Evolutionary conservation across 2,888 invertebrate species (phyloP).

Genomic region (Onthophagus sagittarius): DNA sequence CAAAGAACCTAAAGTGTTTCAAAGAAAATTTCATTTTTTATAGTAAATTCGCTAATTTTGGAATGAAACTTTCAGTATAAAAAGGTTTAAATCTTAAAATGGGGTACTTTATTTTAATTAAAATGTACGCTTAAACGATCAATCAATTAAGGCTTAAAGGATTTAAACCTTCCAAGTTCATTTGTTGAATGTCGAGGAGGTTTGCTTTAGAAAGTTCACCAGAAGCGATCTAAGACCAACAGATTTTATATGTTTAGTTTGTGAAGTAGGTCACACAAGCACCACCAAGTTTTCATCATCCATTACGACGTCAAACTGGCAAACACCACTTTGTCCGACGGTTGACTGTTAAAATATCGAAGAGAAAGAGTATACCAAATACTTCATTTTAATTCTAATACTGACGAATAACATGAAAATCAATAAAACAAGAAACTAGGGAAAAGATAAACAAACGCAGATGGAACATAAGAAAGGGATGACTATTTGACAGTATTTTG

Average conservation of each 20-base stretch:
- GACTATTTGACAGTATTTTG: background rate
- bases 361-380: background rate
- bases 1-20: background rate
- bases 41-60: background rate
- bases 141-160: background rate
- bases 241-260: background rate
- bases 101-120: background rate
- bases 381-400: too few species aligned
- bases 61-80: too few species aligned
- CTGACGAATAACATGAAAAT: background rate
- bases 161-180: background rate
- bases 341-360: background rate
- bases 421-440: background rate
- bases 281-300: background rate
- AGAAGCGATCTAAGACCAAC: background rate
- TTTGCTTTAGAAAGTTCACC: background rate
- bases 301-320: background rate
- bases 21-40: background rate
- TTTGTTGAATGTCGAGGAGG: background rate
- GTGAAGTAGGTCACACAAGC: background rate
- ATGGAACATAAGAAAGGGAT: background rate
- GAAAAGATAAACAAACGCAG: background rate
- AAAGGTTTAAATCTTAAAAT: too few species aligned
- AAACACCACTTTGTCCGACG: background rate
- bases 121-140: background rate